phyloP scores from a whole-genome alignment of 2,113 vertebrate genomes.

The Rallus limicola region DNA sequence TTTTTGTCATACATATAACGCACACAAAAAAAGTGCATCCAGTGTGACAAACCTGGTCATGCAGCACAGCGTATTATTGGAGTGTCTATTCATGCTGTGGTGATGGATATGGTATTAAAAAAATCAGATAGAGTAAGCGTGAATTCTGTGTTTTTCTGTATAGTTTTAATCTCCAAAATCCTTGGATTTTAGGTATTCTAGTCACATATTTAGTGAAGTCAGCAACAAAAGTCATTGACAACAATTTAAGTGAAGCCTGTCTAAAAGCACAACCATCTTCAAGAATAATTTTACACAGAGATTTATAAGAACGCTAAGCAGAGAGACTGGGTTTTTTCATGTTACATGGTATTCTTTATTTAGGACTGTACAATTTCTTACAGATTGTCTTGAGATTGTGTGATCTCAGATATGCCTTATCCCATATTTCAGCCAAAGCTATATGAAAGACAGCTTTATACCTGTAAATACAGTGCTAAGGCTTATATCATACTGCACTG shows the following conservation, averaged over 20 bases:
- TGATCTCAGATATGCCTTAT: not conserved
- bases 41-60: not conserved
- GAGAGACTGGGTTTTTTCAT: not conserved
- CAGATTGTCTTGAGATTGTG: not conserved
- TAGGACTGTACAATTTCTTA: not conserved
- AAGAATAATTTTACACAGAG: not conserved
- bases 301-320: not conserved
- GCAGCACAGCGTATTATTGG: not conserved
- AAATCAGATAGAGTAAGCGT: not conserved
- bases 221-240: not conserved
- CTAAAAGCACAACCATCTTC: not conserved
- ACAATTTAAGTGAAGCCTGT: not conserved
- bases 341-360: not conserved
- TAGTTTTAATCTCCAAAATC: not conserved
- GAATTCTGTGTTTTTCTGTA: not conserved
- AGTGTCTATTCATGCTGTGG: not conserved
- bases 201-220: not conserved
- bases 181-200: not conserved
- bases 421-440: not conserved
- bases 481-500: accelerated
- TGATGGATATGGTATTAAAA: not conserved
- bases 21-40: not conserved
- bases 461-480: not conserved
- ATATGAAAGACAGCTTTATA: not conserved
- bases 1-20: not conserved